These are phyloP conservation scores for Corythornis cristatus DNA, from an alignment of 2,113 vertebrate genomes.

Conservation along the genomic window DNA sequence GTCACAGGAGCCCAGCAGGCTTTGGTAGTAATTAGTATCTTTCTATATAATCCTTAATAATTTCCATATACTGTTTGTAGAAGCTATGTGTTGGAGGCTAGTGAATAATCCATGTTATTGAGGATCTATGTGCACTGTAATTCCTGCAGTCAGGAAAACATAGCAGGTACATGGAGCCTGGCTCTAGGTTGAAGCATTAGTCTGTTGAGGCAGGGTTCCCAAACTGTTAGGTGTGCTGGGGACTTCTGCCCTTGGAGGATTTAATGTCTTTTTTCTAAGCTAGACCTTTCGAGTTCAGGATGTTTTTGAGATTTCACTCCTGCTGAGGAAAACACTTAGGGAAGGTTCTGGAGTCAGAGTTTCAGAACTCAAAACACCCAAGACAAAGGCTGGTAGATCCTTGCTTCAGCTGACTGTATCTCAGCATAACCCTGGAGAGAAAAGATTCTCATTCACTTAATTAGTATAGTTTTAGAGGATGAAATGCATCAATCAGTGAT, in stretches of 20 bases:
- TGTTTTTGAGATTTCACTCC: neutral
- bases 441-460: neutral
- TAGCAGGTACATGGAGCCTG: neutral
- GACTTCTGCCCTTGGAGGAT: neutral
- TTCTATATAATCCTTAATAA: neutral
- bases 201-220: neutral
- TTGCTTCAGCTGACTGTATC: neutral
- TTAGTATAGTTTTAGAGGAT: neutral
- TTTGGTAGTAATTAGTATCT: neutral
- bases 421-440: neutral
- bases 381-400: neutral
- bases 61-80: neutral
- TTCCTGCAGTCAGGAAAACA: neutral
- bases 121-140: neutral
- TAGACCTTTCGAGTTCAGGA: neutral
- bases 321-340: fast-evolving
- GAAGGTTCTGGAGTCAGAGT: neutral
- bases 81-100: neutral
- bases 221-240: neutral
- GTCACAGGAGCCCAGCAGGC: neutral
- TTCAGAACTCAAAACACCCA: neutral
- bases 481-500: neutral
- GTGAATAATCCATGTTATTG: neutral
- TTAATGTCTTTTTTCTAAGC: neutral
- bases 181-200: neutral